phyloP scores from a whole-genome alignment of 1,140 invertebrate genomes.

The Amphibalanus amphitrite region DNA sequence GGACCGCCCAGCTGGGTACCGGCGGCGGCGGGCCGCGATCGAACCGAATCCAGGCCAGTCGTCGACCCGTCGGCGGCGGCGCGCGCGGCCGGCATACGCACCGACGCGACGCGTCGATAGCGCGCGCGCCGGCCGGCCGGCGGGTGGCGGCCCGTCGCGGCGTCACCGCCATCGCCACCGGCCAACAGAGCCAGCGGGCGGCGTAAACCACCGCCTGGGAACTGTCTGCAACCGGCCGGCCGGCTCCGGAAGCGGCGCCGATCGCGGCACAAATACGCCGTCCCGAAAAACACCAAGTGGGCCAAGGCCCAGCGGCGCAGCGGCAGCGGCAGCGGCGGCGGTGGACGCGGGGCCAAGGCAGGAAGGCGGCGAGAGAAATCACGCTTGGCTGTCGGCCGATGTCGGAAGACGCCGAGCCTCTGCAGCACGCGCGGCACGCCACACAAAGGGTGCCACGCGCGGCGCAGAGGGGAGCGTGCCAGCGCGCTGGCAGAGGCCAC shows the following conservation, averaged over 20 bases:
- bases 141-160: too few relatives aligned
- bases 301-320: not conserved
- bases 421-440: not conserved
- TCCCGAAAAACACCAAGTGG: constrained; percentile 1
- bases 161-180: too few relatives aligned
- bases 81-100: not conserved
- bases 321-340: too few relatives aligned
- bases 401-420: not conserved
- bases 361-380: not conserved
- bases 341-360: too few relatives aligned
- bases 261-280: not conserved
- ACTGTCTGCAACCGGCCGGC: not conserved
- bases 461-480: too few relatives aligned
- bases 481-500: too few relatives aligned
- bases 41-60: constrained; percentile 1
- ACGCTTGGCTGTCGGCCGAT: too few relatives aligned
- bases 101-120: not conserved
- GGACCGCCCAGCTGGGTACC: not conserved
- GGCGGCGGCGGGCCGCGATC: not conserved
- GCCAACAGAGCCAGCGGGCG: too few relatives aligned
- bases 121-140: too few relatives aligned
- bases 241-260: not conserved
- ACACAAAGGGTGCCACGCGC: not conserved
- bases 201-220: not conserved
- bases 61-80: not conserved